These are phyloP conservation scores for Timema podura DNA, from an alignment of 2,888 invertebrate genomes.

Conservation along the genomic window DNA sequence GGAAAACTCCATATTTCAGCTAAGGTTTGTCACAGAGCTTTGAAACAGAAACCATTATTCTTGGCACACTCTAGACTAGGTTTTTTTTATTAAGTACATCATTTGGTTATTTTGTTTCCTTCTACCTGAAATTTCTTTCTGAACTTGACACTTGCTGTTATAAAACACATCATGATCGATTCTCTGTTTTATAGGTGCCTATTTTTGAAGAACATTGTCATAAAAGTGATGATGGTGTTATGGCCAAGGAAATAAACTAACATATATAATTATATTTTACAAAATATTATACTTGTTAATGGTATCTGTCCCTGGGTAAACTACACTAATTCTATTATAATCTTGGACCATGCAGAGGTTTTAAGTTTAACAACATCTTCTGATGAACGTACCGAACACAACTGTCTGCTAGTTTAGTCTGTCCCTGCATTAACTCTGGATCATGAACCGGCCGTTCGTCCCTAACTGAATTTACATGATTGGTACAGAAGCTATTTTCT, in stretches of 20 bases:
- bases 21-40: constrained; percentile 1
- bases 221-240: neutral
- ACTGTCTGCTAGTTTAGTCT: no score
- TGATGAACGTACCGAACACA: no score
- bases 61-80: neutral
- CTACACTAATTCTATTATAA: no score
- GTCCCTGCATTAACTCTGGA: no score
- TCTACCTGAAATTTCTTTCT: neutral
- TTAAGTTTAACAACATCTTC: no score
- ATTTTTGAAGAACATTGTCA: neutral
- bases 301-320: no score
- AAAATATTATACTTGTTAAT: no score
- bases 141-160: neutral
- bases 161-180: neutral
- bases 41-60: neutral
- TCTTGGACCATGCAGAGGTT: no score
- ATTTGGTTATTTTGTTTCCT: neutral
- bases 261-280: no score
- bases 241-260: neutral
- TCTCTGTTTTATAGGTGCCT: neutral
- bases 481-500: no score
- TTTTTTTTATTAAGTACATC: neutral
- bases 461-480: no score
- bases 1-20: constrained; percentile 3
- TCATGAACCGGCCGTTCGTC: no score